phyloP scores from a whole-genome alignment of 2,888 invertebrate genomes.

The Abscondita cerata region DNA sequence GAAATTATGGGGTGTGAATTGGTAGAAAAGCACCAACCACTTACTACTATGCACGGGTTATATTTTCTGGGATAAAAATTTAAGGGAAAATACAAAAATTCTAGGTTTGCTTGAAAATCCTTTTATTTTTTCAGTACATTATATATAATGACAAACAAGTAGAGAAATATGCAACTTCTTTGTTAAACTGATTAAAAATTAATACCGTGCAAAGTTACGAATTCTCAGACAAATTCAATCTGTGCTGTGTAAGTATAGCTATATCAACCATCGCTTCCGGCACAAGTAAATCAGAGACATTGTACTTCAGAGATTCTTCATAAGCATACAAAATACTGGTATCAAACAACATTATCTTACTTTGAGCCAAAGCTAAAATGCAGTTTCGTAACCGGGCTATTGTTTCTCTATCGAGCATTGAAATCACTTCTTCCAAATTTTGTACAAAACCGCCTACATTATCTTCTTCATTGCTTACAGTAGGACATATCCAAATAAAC shows the following conservation, averaged over 20 bases:
- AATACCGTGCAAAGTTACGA: no score
- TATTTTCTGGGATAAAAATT: no score
- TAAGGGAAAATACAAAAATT: no score
- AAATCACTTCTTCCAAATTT: conserved; percentile 75
- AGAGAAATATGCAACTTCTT: no score
- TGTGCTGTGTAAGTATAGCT: conserved; percentile 78
- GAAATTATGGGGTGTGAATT: no score
- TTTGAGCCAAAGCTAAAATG: conserved; percentile 82
- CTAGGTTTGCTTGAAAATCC: no score
- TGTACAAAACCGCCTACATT: conserved; percentile 79
- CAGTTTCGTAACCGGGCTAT: conserved; percentile 91
- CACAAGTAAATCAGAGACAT: conserved; percentile 77
- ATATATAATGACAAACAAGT: no score
- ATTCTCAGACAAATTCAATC: conserved; percentile 61
- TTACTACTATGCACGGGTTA: no score
- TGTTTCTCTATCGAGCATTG: conserved; percentile 77
- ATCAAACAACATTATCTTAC: conserved; percentile 90
- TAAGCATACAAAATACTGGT: conserved; percentile 91
- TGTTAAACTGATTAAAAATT: no score
- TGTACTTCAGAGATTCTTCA: conserved; percentile 84
- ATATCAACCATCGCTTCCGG: conserved; percentile 88
- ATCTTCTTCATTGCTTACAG: conserved; percentile 67
- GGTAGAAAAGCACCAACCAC: no score
- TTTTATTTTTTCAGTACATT: no score
- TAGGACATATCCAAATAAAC: conserved; percentile 91